Base-by-base conservation (phyloP, 2,888 invertebrate species). In the Adelognathus sp. region DNA sequence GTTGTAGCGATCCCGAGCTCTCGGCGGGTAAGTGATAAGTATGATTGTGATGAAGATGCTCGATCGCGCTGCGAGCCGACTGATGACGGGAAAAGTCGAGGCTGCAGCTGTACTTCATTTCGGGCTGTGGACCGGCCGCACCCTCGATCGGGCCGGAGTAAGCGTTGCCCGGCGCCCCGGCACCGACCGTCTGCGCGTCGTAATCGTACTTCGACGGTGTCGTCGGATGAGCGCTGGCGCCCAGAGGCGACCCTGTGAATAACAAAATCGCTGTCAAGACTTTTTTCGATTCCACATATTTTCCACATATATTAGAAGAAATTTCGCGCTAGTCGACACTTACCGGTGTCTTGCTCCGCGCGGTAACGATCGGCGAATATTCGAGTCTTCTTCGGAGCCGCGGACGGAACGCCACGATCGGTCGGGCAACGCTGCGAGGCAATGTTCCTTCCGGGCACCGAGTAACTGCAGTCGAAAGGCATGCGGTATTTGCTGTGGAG, bases 301-400 rank as follows among this genome's bases (percentile, higher is more conserved):
- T n/a, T n/a, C n/a, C n/a, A 50, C 46, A 41, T n/a, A 29, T 16
- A 24, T 39, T 33, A 9, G n/a, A n/a, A n/a, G n/a, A n/a, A n/a
- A 16, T 24, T 24, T 0, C 41, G 4, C 36, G 16, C n/a, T n/a
- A n/a, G n/a, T n/a, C n/a, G n/a, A 41, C 5, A 84, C 85, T 83
- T 44, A 88, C 88, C 86, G 50, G 86, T 89, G 79, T 88, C 88
- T 81, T 90, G 90, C 71, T 91, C 97, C 92, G 97, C 96, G 87
- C 96, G 95, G 92, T 96, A 96, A 84, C 97, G 92, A 90, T 97
- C 97, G 5, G 97, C 98, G 89, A 97, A 98, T 95, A 98, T 96
- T 86, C 97, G 97, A 89, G 97, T 97, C 90, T 98, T 98, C 92
- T 98, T 98, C 91, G 97, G 97, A 0, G 96, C 96, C 52, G 95